Evolutionary conservation across 2,797 vertebrate genomes (phyloP).

Genomic region (Silurus lanzhouensis): DNA sequence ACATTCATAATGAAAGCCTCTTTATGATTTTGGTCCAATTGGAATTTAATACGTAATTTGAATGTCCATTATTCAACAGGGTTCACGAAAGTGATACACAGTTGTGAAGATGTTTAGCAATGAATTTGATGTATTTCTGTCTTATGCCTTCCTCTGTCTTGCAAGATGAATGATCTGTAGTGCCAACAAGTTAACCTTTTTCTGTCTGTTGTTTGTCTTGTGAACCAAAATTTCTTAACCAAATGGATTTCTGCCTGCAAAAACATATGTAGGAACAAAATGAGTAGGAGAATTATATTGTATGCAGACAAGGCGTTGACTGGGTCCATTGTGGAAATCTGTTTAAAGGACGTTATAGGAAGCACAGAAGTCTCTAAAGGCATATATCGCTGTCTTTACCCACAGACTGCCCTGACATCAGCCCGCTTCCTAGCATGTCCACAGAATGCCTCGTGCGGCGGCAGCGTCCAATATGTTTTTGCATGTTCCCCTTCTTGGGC

Average conservation of each 20-base stretch:
- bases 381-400: conserved; percentile 56
- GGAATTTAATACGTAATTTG: conserved; percentile 20
- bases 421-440: conserved; percentile 71
- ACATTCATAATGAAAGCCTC: conserved; percentile 31
- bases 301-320: conserved; percentile 61
- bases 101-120: conserved; percentile 58
- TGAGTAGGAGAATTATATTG: conserved; percentile 52
- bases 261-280: conserved; percentile 50
- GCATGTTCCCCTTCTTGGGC: conserved; percentile 71
- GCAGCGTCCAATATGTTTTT: conserved; percentile 65
- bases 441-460: conserved; percentile 70
- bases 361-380: conserved; percentile 28
- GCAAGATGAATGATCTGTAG: conserved; percentile 76
- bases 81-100: conserved; percentile 58
- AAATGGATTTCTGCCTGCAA: conserved; percentile 70
- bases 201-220: conserved; percentile 70
- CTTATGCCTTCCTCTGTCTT: conserved; percentile 77
- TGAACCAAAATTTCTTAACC: conserved; percentile 71
- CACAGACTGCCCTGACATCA: conserved; percentile 61
- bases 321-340: conserved; percentile 39
- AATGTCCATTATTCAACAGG: conserved; percentile 40
- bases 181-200: conserved; percentile 73
- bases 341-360: conserved; percentile 51
- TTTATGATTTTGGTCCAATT: conserved; percentile 44
- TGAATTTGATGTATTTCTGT: conserved; percentile 72